phyloP scores from a whole-genome alignment of 2,888 invertebrate species.

The Melolontha melolontha region DNA sequence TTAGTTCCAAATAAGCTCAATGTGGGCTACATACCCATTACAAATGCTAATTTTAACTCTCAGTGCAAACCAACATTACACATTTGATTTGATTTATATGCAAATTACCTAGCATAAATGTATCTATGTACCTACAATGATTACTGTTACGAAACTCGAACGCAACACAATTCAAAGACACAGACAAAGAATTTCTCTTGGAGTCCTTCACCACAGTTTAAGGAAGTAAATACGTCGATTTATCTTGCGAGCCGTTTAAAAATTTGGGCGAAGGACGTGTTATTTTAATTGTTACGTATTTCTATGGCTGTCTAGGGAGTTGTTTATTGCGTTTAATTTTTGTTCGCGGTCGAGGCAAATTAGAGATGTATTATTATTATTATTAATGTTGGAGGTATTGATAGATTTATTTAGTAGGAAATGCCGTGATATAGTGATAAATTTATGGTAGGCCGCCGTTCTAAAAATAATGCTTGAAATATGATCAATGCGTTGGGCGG shows the following conservation, averaged over 20 bases:
- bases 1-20: conserved; percentile 13
- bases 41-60: conserved; percentile 29
- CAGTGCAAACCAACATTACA: conserved; percentile 28
- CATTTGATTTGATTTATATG: conserved; percentile 35
- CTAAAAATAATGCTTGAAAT: conserved; percentile 8
- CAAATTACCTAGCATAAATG: conserved; percentile 24
- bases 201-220: conserved; percentile 26
- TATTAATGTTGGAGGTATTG: conserved; percentile 1
- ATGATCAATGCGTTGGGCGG: not conserved
- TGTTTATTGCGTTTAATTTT: conserved; percentile 4
- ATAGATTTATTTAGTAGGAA: conserved; percentile 35
- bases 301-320: conserved; percentile 7
- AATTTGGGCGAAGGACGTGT: conserved; percentile 22
- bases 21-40: conserved; percentile 32
- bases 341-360: conserved; percentile 7
- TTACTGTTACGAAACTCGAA: conserved; percentile 21
- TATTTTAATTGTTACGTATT: conserved; percentile 30
- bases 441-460: conserved; percentile 6
- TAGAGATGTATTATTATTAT: conserved; percentile 21
- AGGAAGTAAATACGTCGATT: conserved; percentile 22
- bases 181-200: conserved; percentile 31
- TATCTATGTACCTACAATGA: not conserved
- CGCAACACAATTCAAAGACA: conserved; percentile 11
- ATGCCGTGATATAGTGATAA: conserved; percentile 28
- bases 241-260: conserved; percentile 13